Conservation (phyloP, 2,888 invertebrate genomes). For the Ophonus ardosiacus region DNA sequence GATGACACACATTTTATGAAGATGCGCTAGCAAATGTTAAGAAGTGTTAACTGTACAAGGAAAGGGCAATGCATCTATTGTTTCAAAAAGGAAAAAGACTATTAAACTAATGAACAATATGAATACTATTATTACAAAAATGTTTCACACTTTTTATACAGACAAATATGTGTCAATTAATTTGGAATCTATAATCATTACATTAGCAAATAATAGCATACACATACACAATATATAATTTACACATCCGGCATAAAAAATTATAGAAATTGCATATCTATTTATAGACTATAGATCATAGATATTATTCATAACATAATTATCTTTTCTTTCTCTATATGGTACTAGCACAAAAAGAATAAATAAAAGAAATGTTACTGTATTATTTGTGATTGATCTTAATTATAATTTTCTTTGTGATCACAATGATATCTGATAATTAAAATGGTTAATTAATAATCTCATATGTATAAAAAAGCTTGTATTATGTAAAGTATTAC, state of each 20-base stretch:
- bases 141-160: not conserved
- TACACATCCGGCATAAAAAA: not conserved
- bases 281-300: not conserved
- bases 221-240: not conserved
- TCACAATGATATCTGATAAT: not conserved
- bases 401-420: conserved; percentile 16
- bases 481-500: too few species aligned
- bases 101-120: too few species aligned
- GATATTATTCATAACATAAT: not conserved
- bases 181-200: not conserved
- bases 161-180: not conserved
- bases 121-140: not conserved
- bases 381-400: conserved; percentile 16
- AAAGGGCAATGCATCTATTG: not conserved
- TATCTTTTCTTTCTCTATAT: not conserved
- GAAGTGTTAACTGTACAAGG: not conserved
- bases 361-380: not conserved
- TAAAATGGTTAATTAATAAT: not conserved
- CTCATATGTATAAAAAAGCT: not conserved
- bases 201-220: not conserved
- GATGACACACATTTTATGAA: not conserved
- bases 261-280: not conserved
- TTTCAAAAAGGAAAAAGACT: not conserved
- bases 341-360: not conserved
- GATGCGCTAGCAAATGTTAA: not conserved